A percentile compares a stretch with the other conserved stretches of the same genome.
Conservation (phyloP, 2,113 vertebrate species). For the Lophura nycthemera region DNA sequence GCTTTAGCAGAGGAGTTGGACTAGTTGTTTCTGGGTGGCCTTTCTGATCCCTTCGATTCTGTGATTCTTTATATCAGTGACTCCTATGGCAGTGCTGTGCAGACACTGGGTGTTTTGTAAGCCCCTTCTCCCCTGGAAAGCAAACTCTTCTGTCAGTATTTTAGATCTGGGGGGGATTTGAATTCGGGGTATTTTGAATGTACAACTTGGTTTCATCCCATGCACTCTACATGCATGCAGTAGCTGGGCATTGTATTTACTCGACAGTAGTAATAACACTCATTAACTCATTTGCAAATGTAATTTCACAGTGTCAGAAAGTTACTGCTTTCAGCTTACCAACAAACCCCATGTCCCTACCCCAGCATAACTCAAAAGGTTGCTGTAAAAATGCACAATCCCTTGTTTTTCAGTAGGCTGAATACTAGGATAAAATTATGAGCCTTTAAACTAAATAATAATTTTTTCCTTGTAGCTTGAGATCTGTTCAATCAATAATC, state of each 20-base stretch:
- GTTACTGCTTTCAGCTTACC: conserved; percentile 16
- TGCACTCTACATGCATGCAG: neutral
- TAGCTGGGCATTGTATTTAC: conserved; percentile 3
- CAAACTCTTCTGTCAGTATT: neutral
- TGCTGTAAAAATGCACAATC: neutral
- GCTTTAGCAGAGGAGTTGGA: no score
- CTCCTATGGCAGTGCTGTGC: rapidly evolving
- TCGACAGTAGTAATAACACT: neutral
- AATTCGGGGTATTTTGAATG: neutral
- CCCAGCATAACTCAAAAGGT: neutral
- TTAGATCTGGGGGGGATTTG: neutral
- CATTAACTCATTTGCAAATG: conserved; percentile 35
- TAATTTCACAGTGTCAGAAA: conserved; percentile 24
- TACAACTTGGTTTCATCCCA: neutral
- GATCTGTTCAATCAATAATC: conserved; percentile 68
- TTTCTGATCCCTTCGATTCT: no score
- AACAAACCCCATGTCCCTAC: neutral
- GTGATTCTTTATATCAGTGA: neutral
- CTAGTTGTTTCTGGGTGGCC: no score
- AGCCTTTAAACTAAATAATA: conserved; percentile 68
- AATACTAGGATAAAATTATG: conserved; percentile 43
- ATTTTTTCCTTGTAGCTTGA: conserved; percentile 33
- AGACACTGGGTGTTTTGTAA: neutral
- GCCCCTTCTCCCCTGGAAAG: neutral
- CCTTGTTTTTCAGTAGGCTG: conserved; percentile 26